Base-by-base conservation (phyloP, 2,113 vertebrate species). In the Petrocephalus microphthalmus region DNA sequence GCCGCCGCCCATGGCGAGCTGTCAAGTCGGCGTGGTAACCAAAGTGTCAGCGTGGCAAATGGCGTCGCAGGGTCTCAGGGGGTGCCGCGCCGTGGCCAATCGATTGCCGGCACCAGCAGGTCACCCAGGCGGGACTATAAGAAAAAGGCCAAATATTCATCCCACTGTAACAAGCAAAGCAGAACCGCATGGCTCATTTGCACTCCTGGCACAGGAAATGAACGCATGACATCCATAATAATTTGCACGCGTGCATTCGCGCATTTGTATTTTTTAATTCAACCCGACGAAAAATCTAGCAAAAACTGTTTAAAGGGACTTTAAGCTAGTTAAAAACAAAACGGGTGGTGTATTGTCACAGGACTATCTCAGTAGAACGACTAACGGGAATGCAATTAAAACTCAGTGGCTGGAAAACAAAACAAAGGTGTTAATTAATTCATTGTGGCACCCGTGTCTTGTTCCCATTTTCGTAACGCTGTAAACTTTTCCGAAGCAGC, bases 351-450 rank as follows among this genome's bases (percentile, higher is more conserved):
- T 74, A 74, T 42, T 8, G 1, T 47, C 4, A 89, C 86, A 29
- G 86, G 89, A 89, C 42, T 64, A 88, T 89, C 84, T 56, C 86
- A 53, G 64, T 81, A 29, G 45, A 83, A 84, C 52, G 17, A 20
- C 85, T 88, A 88, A 85, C 88, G 7, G 56, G 87, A 91, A 87
- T 64, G 81, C 87, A 90, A 78, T 87, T 87, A 71, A 89, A 90
- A 85, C 90, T 33, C 82, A 33, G 25, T 83, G 22, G 51, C 85
- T 20, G 90, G 82, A 85, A 74, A 47, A 71, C 22, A 49, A 51
- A 87, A 89, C 60, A 90, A 85, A 88, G 89, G 87, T 90, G 91
- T 92, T 92, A 89, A 91, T 92, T 90, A 91, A 60, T 49, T 84
- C 3, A 74, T 17, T 87, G 89, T 91, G 60, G 25, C 29, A 56